These are phyloP conservation scores for Pangasius krempfi DNA, from an alignment of 2,797 vertebrate genomes.

Conservation along the genomic window DNA sequence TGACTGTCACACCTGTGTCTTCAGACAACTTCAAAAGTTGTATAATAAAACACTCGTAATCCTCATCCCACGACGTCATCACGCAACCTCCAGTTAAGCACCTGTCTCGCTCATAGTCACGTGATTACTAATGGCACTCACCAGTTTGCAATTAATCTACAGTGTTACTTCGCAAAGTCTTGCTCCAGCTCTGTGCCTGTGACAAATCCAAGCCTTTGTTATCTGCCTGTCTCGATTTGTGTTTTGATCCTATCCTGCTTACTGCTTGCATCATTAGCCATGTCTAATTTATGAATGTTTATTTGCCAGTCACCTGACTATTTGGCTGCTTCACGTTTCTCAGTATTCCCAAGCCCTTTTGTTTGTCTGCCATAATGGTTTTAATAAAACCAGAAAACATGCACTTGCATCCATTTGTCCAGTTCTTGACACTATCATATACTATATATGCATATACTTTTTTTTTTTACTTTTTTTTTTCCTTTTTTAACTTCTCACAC, in stretches of 20 bases:
- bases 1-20: background rate
- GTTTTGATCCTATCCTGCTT: slow-evolving; percentile 1
- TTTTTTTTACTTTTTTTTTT: background rate
- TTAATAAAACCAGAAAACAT: background rate
- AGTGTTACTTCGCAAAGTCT: background rate
- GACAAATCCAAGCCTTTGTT: slow-evolving; percentile 8
- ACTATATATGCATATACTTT: background rate
- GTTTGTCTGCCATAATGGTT: background rate
- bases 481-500: background rate
- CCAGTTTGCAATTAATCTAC: background rate
- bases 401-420: background rate
- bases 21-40: slow-evolving; percentile 2
- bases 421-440: background rate
- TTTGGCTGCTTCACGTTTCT: background rate
- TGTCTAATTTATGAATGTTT: background rate
- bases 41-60: background rate
- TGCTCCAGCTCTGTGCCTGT: background rate
- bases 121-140: background rate
- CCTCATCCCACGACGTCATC: background rate
- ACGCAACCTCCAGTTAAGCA: background rate
- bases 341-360: too few species aligned
- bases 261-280: background rate
- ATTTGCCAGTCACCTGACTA: background rate
- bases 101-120: background rate
- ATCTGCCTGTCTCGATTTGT: background rate